Conservation (phyloP, 2,888 invertebrate genomes). For the Vannuccia rotundouncinata region DNA sequence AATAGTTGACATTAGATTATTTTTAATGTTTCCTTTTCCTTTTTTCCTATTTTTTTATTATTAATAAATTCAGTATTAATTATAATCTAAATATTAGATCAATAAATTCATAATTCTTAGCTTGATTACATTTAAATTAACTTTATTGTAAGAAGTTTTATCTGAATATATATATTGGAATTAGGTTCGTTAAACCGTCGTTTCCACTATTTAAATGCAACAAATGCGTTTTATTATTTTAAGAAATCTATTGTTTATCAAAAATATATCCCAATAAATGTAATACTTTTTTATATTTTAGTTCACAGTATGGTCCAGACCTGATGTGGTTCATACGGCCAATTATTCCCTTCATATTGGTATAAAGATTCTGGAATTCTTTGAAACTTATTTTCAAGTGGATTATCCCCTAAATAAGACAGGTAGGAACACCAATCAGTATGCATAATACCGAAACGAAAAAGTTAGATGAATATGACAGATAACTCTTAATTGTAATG, state of each 20-base stretch:
- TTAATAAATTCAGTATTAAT: too few relatives aligned
- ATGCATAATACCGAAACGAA: neutral
- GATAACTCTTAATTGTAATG: neutral
- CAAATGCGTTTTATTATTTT: too few relatives aligned
- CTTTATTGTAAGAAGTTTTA: too few relatives aligned
- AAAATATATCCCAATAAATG: neutral
- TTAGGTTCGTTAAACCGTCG: too few relatives aligned
- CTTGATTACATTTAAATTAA: too few relatives aligned
- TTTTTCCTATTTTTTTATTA: too few relatives aligned
- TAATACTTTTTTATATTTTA: slow-evolving; percentile 42
- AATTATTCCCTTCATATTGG: slow-evolving; percentile 33
- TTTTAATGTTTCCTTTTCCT: too few relatives aligned
- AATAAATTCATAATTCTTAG: too few relatives aligned
- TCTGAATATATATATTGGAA: too few relatives aligned
- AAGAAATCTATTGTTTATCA: neutral
- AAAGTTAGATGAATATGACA: neutral
- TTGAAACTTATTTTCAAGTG: slow-evolving; percentile 49
- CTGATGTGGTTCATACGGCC: slow-evolving; percentile 44
- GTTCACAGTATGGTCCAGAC: slow-evolving; percentile 52
- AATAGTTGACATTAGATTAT: too few relatives aligned
- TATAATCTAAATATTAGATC: too few relatives aligned
- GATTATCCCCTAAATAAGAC: slow-evolving; percentile 41
- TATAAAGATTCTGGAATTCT: slow-evolving; percentile 47
- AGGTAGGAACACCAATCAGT: neutral
- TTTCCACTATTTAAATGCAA: too few relatives aligned